These are phyloP conservation scores for Myopa tessellatipennis DNA, from an alignment of 2,888 invertebrate species.

Conservation along the genomic window DNA sequence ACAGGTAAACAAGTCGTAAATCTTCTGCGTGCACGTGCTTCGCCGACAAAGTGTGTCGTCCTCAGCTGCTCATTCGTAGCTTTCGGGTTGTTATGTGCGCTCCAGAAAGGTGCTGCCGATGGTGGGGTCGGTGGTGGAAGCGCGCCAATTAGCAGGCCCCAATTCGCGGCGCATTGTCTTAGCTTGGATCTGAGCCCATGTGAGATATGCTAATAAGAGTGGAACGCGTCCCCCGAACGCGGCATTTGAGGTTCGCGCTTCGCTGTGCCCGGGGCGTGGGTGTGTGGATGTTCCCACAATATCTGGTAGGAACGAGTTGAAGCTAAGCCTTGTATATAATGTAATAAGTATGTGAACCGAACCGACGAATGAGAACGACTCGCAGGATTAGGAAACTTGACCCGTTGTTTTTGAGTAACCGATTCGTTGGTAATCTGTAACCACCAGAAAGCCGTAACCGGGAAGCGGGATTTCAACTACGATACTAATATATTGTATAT, in stretches of 20 bases:
- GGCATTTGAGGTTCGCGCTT: no score
- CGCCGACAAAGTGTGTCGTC: constrained; percentile 45
- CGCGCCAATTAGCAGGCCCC: constrained; percentile 64
- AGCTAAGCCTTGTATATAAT: constrained; percentile 52
- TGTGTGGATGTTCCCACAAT: constrained; percentile 6
- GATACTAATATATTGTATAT: no score
- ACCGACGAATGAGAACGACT: constrained; percentile 58
- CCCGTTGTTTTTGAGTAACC: no score
- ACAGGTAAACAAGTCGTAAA: constrained; percentile 67
- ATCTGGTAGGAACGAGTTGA: background rate
- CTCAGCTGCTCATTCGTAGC: constrained; percentile 60
- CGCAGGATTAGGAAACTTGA: background rate
- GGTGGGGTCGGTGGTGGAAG: constrained; percentile 53
- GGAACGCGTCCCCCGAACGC: background rate
- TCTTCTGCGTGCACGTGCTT: constrained; percentile 56
- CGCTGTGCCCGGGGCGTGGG: constrained; percentile 36
- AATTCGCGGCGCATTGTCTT: constrained; percentile 49
- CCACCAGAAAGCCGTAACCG: no score
- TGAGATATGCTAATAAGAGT: constrained; percentile 51
- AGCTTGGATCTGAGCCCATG: constrained; percentile 49
- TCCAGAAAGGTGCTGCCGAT: constrained; percentile 50
- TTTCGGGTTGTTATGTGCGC: constrained; percentile 51
- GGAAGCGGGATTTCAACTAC: no score
- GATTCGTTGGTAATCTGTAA: no score
- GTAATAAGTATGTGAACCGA: constrained; percentile 52